These are phyloP conservation scores for Drosophila athabasca DNA, from an alignment of 1,140 invertebrate species.

Conservation along the genomic window DNA sequence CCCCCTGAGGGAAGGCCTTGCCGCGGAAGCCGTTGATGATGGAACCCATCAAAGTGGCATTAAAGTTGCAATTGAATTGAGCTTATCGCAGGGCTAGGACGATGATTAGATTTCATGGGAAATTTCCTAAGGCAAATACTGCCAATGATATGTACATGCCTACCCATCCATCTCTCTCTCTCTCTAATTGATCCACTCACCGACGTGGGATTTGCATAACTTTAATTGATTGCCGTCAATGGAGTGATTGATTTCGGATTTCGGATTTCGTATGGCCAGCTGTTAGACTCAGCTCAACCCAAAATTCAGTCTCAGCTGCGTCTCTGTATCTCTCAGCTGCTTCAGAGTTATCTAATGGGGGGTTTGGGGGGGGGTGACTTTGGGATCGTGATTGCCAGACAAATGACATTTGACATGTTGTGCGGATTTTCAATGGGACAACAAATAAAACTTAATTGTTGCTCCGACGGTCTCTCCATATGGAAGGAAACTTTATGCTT, in stretches of 20 bases:
- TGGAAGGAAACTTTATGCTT: constrained; percentile 46
- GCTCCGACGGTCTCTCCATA: constrained; percentile 16
- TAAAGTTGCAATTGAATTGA: constrained; percentile 23
- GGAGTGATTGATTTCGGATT: constrained; percentile 45
- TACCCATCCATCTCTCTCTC: neutral
- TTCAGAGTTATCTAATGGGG: constrained; percentile 67
- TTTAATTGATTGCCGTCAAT: constrained; percentile 40
- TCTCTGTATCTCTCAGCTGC: neutral
- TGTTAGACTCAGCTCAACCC: constrained; percentile 1
- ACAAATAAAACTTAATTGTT: constrained; percentile 44
- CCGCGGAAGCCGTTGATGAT: constrained; percentile 18
- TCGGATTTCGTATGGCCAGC: constrained; percentile 34
- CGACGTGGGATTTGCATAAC: constrained; percentile 25
- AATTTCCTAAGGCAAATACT: too few species aligned
- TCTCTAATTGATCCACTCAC: constrained; percentile 4
- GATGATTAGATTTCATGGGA: too few species aligned
- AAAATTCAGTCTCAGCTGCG: neutral
- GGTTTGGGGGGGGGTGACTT: neutral
- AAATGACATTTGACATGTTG: constrained; percentile 82
- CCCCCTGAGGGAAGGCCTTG: constrained; percentile 2
- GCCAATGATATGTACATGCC: too few species aligned
- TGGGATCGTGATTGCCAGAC: constrained; percentile 63
- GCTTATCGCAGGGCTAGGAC: neutral
- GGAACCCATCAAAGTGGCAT: constrained; percentile 32
- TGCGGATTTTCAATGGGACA: constrained; percentile 38